Evolutionary conservation across 2,888 invertebrate genomes (phyloP).

Genomic region (Galeruca laticollis): DNA sequence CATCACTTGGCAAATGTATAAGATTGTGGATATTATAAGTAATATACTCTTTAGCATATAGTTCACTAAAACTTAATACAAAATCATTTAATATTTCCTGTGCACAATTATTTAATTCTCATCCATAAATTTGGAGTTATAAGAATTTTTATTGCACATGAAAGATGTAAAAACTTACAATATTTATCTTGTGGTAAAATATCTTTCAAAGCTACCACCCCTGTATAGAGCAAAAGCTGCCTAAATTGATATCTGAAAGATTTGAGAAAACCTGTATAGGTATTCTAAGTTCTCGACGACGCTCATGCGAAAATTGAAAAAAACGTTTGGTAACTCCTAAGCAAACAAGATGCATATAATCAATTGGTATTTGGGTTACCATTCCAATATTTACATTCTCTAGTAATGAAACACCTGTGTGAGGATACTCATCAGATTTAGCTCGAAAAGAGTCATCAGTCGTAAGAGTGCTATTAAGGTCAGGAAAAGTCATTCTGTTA

Average conservation of each 20-base stretch:
- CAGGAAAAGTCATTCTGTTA: slow-evolving; percentile 23
- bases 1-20: too few relatives aligned
- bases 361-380: too few relatives aligned
- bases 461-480: slow-evolving; percentile 9
- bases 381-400: too few relatives aligned
- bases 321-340: slow-evolving; percentile 19
- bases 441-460: slow-evolving; percentile 24
- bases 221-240: slow-evolving; percentile 17
- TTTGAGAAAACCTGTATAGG: slow-evolving; percentile 2
- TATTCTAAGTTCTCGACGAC: slow-evolving; percentile 16
- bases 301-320: slow-evolving; percentile 26
- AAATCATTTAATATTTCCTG: slow-evolving; percentile 18
- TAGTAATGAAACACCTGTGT: too few relatives aligned
- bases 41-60: too few relatives aligned
- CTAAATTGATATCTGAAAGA: slow-evolving; percentile 9
- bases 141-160: too few relatives aligned
- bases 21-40: too few relatives aligned
- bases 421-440: too few relatives aligned
- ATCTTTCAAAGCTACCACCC: slow-evolving; percentile 17
- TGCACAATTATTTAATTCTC: slow-evolving; percentile 15
- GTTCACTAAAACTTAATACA: not conserved
- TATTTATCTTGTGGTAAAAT: slow-evolving; percentile 16
- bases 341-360: too few relatives aligned
- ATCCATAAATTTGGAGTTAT: slow-evolving; percentile 17
- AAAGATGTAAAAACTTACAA: slow-evolving; percentile 14